Evolutionary conservation across 2,797 vertebrate genomes (phyloP), one percentile per base, ranked within the genome.

Genomic region (Spinus olivaceus): DNA sequence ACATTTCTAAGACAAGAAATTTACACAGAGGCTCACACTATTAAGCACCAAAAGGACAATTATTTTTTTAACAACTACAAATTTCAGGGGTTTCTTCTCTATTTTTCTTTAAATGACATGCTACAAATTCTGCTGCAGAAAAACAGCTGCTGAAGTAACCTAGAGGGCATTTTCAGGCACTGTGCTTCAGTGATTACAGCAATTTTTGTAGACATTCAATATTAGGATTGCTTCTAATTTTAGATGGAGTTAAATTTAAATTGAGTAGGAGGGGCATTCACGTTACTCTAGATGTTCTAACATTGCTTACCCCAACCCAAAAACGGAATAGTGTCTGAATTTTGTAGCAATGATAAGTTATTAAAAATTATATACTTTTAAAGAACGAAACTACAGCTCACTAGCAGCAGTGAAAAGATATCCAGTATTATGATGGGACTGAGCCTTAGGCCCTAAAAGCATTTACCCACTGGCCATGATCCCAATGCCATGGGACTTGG

Each of bases 151-250:
- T 93, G 80, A 85, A 63, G 71, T 96, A 89, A 88, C 93, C 88
- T 85, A 89, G 86, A 94, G 86, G 93, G 85, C 77, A 94, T 91
- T 85, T 97, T 94, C 79, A 93, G 82, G 90, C 90, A 90, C 67
- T 70, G 81, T 91, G 95, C 84, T 95, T 92, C 86, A 95, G 82
- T 65, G 63, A 96, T 95, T 92, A 94, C 66, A 89, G 88, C 81
- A 93, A 77, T 91, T 97, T 92, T 96, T 91, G 80, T 47, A 86
- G 82, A 90, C 70, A 91, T 92, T 91, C 85, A 95, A 74, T 94
- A 88, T 94, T 86, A 89, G 79, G 87, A 92, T 35, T 95, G 76
- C 88, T 83, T 91, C 93, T 94, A 91, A 92, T 92, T 96, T 92
- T 86, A 94, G 88, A 83, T 5, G 5, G 71, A 92, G 83, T 94